Conservation (phyloP, 2,888 invertebrate species). For the Synergus itoensis region DNA sequence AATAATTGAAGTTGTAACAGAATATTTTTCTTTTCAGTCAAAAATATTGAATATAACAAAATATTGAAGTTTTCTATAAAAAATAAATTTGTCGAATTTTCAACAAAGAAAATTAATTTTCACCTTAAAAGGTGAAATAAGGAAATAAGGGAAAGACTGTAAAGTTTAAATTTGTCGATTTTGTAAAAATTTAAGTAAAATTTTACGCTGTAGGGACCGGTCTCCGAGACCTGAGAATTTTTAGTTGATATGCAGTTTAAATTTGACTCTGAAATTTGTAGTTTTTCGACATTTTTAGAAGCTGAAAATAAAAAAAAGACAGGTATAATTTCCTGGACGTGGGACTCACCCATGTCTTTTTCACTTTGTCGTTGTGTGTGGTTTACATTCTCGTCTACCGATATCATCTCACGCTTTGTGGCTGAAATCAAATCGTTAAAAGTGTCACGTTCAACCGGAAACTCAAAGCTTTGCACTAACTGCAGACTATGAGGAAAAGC, state of each 20-base stretch:
- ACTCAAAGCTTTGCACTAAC: conserved; percentile 1
- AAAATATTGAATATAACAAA: too few species aligned
- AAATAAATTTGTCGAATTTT: too few species aligned
- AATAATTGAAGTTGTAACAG: too few species aligned
- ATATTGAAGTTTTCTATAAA: too few species aligned
- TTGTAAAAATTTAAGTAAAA: too few species aligned
- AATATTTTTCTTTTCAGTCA: too few species aligned
- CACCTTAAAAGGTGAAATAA: too few species aligned
- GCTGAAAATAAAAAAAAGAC: background rate
- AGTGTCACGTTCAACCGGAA: conserved; percentile 7
- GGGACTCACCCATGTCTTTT: conserved; percentile 58
- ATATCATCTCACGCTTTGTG: conserved; percentile 73
- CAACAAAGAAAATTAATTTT: too few species aligned
- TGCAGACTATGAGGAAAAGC: background rate
- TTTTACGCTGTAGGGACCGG: too few species aligned
- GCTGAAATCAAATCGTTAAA: conserved; percentile 63
- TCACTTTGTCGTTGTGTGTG: conserved; percentile 64
- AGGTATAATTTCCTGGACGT: background rate
- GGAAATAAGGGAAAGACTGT: too few species aligned
- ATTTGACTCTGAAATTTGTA: background rate
- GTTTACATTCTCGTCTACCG: conserved; percentile 75
- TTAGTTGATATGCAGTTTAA: background rate
- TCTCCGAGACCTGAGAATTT: too few species aligned
- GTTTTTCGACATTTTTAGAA: background rate
- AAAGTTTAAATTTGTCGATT: too few species aligned